These are phyloP conservation scores for Eulemur coronatus DNA, from an alignment of 2,797 vertebrate genomes.

Conservation along the genomic window DNA sequence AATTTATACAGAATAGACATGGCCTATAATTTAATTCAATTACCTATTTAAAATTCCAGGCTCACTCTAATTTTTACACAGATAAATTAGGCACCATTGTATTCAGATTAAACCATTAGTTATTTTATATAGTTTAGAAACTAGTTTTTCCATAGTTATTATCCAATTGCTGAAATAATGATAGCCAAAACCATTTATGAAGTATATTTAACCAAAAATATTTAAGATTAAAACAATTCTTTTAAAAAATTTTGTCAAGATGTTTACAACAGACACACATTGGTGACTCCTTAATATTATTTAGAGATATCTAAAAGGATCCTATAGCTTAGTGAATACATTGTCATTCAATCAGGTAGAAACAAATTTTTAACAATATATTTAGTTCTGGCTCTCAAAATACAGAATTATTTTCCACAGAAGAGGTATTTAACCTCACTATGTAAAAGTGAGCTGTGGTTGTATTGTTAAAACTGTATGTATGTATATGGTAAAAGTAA, in stretches of 20 bases:
- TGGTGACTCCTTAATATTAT: neutral
- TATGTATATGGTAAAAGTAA: neutral
- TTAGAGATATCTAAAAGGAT: neutral
- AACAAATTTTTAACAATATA: neutral
- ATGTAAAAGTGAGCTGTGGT: neutral
- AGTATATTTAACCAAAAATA: conserved; percentile 32
- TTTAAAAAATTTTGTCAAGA: neutral
- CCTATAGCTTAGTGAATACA: neutral
- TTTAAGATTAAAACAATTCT: conserved; percentile 15
- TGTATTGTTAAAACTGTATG: neutral
- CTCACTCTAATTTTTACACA: conserved; percentile 34
- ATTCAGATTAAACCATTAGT: conserved; percentile 30
- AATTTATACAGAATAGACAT: conserved; percentile 18
- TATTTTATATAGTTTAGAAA: conserved; percentile 50
- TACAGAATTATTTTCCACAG: neutral
- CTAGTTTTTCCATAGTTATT: neutral
- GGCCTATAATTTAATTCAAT: conserved; percentile 29
- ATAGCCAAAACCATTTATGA: neutral
- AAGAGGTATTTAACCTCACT: neutral
- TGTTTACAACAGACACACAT: neutral
- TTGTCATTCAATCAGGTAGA: neutral
- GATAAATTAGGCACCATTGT: conserved; percentile 25
- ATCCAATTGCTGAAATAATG: conserved; percentile 26
- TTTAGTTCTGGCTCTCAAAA: neutral
- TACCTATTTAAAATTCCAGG: conserved; percentile 36